Percentiles rank a stretch among this genome's conserved stretches.
Conservation (phyloP, 2,797 vertebrate genomes). For the Ibycter americanus region DNA sequence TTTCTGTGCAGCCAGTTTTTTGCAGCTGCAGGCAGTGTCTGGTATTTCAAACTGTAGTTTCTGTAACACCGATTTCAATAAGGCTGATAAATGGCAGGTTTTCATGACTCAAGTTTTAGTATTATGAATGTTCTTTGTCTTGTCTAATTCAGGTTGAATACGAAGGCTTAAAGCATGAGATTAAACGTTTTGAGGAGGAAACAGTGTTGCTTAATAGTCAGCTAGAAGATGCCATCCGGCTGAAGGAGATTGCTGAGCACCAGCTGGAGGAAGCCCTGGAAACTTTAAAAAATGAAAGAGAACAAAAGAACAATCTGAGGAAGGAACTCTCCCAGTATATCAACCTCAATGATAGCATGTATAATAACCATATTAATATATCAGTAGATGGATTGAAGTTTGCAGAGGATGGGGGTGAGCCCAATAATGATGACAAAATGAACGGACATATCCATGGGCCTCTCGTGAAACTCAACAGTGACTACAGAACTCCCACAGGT, state of each 20-base stretch:
- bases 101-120: conserved; percentile 77
- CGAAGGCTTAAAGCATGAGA: conserved; percentile 97
- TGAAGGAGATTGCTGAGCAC: conserved; percentile 94
- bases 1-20: neutral
- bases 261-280: conserved; percentile 96
- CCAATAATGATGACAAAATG: conserved; percentile 92
- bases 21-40: neutral
- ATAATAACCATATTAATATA: conserved; percentile 90
- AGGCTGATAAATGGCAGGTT: conserved; percentile 63
- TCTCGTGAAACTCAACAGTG: conserved; percentile 86
- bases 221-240: conserved; percentile 91
- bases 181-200: conserved; percentile 95
- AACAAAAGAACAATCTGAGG: conserved; percentile 94
- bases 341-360: conserved; percentile 90
- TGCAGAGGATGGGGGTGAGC: conserved; percentile 82
- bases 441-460: conserved; percentile 86
- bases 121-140: conserved; percentile 76
- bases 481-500: conserved; percentile 80
- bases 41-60: neutral
- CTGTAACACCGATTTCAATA: conserved; percentile 26
- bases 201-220: conserved; percentile 97
- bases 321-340: conserved; percentile 95
- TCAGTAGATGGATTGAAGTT: conserved; percentile 93
- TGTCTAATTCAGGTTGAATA: conserved; percentile 90
- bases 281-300: conserved; percentile 92